phyloP scores from a whole-genome alignment of 2,888 invertebrate species.

The Polylopha cassiicola region DNA sequence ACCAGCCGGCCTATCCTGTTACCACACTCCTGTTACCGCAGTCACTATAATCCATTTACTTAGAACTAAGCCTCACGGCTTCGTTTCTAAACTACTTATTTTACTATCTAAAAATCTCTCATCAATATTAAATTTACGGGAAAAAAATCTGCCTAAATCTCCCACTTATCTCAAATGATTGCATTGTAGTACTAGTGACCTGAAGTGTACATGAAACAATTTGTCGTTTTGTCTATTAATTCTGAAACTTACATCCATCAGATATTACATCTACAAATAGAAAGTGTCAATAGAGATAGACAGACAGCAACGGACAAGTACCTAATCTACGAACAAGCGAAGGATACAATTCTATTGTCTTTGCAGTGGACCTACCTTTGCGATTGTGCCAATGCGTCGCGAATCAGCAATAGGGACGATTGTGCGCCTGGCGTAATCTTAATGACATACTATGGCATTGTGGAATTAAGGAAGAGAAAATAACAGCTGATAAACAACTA shows the following conservation, averaged over 20 bases:
- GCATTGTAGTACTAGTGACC: too few relatives aligned
- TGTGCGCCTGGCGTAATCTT: slow-evolving; percentile 33
- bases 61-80: slow-evolving; percentile 20
- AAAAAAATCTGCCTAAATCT: too few relatives aligned
- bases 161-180: too few relatives aligned
- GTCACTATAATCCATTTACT: slow-evolving; percentile 46
- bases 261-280: too few relatives aligned
- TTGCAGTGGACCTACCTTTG: slow-evolving; percentile 36
- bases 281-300: slow-evolving; percentile 19
- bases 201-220: too few relatives aligned
- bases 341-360: slow-evolving; percentile 66
- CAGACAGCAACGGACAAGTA: slow-evolving; percentile 13
- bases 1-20: slow-evolving; percentile 42
- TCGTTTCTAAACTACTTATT: slow-evolving; percentile 2
- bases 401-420: slow-evolving; percentile 52
- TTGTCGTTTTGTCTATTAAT: too few relatives aligned
- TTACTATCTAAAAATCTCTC: too few relatives aligned
- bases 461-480: slow-evolving; percentile 19
- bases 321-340: slow-evolving; percentile 14
- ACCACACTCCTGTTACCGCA: slow-evolving; percentile 32
- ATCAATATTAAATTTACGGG: too few relatives aligned
- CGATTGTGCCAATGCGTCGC: slow-evolving; percentile 43
- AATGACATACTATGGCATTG: slow-evolving; percentile 33
- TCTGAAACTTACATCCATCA: too few relatives aligned
- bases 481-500: background rate